A percentile compares a stretch with the other conserved stretches of the same genome.
Evolutionary conservation across 2,797 vertebrate genomes (phyloP).

Genomic region (Brotula barbata): DNA sequence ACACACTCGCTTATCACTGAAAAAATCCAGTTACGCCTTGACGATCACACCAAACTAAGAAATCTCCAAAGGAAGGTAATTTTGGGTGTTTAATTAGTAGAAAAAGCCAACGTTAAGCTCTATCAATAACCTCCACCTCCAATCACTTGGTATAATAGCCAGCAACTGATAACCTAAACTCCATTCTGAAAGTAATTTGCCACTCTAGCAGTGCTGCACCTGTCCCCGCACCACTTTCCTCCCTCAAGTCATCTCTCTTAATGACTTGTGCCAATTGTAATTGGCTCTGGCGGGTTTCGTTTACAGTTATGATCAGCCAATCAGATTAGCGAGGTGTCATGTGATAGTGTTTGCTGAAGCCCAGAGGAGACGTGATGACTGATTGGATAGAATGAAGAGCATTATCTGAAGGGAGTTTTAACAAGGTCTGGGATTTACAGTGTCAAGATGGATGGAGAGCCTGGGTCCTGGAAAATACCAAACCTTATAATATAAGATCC

Average conservation of each 20-base stretch:
- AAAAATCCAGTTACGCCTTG: slow-evolving; percentile 20
- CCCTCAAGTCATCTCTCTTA: slow-evolving; percentile 72
- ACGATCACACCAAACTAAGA: slow-evolving; percentile 21
- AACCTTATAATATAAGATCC: slow-evolving; percentile 1
- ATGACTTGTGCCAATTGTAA: slow-evolving; percentile 74
- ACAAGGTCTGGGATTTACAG: slow-evolving; percentile 62
- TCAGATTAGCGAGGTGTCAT: slow-evolving; percentile 71
- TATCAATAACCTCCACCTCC: slow-evolving; percentile 45
- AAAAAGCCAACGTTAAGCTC: slow-evolving; percentile 30
- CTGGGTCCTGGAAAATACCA: slow-evolving; percentile 16
- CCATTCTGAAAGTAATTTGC: slow-evolving; percentile 72
- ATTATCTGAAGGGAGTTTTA: slow-evolving; percentile 66
- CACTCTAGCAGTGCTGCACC: slow-evolving; percentile 66
- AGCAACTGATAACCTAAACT: slow-evolving; percentile 70
- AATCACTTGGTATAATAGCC: slow-evolving; percentile 54
- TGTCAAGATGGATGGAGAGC: slow-evolving; percentile 31
- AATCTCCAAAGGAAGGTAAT: slow-evolving; percentile 27
- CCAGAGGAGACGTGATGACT: slow-evolving; percentile 56
- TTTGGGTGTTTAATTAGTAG: slow-evolving; percentile 55
- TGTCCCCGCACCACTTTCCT: slow-evolving; percentile 64
- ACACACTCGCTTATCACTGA: slow-evolving; percentile 20
- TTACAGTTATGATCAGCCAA: slow-evolving; percentile 75
- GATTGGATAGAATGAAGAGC: slow-evolving; percentile 60
- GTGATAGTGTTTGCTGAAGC: slow-evolving; percentile 56
- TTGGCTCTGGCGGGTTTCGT: slow-evolving; percentile 73